These are phyloP conservation scores for Platycercus adscitus DNA, from an alignment of 2,113 vertebrate species.

Conservation along the genomic window DNA sequence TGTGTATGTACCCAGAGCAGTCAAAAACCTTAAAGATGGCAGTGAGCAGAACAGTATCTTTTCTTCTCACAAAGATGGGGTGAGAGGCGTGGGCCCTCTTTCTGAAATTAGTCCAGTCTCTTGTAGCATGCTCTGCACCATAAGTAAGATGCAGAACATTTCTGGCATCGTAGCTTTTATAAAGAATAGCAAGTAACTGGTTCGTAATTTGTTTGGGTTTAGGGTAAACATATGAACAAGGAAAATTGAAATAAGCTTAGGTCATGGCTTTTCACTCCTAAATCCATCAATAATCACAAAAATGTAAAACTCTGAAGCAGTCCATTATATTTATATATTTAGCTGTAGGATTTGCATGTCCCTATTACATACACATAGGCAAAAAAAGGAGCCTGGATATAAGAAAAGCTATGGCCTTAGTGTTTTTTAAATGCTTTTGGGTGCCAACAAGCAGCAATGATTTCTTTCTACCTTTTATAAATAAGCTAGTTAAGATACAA, in stretches of 20 bases:
- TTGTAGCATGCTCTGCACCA: neutral
- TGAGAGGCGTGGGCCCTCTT: neutral
- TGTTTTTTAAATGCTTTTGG: neutral
- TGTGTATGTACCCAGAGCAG: neutral
- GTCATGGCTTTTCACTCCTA: neutral
- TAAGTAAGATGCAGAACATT: neutral
- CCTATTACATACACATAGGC: neutral
- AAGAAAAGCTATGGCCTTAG: neutral
- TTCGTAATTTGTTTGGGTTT: neutral
- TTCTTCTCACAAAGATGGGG: neutral
- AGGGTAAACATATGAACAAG: neutral
- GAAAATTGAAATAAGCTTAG: neutral
- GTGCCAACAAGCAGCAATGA: neutral
- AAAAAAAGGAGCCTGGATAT: neutral
- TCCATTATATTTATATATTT: neutral
- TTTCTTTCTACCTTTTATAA: neutral
- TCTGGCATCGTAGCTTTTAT: fast-evolving
- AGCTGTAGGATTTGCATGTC: neutral
- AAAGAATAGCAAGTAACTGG: neutral
- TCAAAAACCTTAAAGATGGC: neutral
- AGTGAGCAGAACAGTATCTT: neutral
- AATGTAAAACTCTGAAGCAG: neutral
- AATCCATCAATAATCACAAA: neutral
- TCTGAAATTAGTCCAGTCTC: neutral
- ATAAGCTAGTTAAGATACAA: neutral